Percentiles rank a stretch among this genome's conserved stretches.
These are phyloP conservation scores for Typhlichthys eigenmanni DNA, from an alignment of 2,797 vertebrate species.

Conservation along the genomic window DNA sequence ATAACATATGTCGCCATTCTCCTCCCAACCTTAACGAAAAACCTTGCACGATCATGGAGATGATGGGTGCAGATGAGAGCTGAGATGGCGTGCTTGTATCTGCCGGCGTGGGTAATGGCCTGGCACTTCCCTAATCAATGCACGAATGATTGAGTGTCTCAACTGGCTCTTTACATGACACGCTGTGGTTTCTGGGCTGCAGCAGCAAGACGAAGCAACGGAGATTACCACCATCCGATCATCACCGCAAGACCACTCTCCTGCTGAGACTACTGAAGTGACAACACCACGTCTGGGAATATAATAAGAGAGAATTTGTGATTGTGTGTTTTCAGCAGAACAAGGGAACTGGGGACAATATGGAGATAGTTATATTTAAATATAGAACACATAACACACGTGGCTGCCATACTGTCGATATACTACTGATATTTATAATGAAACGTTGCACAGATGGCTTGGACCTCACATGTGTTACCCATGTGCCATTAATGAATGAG, in stretches of 20 bases:
- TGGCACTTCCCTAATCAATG: conserved; percentile 5
- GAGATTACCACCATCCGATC: not conserved
- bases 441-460: no score
- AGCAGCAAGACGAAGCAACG: conserved; percentile 1
- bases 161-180: not conserved
- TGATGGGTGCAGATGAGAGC: not conserved
- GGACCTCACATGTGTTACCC: no score
- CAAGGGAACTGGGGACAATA: not conserved
- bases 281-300: conserved; percentile 3
- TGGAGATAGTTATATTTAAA: no score
- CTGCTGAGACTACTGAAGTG: conserved; percentile 1
- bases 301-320: conserved; percentile 8
- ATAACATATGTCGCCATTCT: conserved; percentile 24
- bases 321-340: conserved; percentile 6
- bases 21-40: conserved; percentile 10
- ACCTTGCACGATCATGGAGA: not conserved
- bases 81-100: not conserved
- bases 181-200: not conserved
- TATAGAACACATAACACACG: not conserved
- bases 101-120: not conserved
- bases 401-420: no score
- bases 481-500: no score
- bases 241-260: not conserved
- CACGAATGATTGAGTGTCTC: not conserved
- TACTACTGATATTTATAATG: no score